These are phyloP conservation scores for Plusia festucae DNA, from an alignment of 2,888 invertebrate genomes.

Conservation along the genomic window DNA sequence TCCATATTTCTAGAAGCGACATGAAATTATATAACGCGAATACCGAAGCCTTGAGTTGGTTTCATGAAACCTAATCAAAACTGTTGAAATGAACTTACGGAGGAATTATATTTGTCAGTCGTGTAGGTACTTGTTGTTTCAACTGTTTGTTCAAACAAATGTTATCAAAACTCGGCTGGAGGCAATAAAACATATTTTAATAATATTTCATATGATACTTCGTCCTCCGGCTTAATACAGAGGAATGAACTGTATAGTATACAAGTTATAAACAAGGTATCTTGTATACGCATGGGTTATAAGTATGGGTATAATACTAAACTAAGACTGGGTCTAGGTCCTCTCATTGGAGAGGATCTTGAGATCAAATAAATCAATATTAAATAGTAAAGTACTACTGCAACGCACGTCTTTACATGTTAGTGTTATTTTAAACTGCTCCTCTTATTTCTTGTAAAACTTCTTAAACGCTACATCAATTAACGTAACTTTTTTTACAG, in stretches of 20 bases:
- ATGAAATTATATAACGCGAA: not conserved
- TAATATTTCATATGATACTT: not conserved
- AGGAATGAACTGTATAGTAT: not conserved
- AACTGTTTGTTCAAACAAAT: slow-evolving; percentile 15
- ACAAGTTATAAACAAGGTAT: not conserved
- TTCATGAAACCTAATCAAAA: not conserved
- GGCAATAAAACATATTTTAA: slow-evolving; percentile 30
- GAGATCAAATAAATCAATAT: not conserved
- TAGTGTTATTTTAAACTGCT: too few species aligned
- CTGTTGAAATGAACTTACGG: not conserved
- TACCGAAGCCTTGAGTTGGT: not conserved
- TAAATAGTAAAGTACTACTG: not conserved
- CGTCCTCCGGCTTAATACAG: not conserved
- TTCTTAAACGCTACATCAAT: too few species aligned
- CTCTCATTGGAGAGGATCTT: too few species aligned
- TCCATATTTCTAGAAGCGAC: not conserved
- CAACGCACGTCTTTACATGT: too few species aligned
- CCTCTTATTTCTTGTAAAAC: too few species aligned
- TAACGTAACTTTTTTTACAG: too few species aligned
- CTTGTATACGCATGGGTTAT: not conserved
- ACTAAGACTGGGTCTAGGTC: not conserved
- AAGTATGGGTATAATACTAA: not conserved
- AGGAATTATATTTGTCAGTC: not conserved
- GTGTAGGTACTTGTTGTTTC: slow-evolving; percentile 10
- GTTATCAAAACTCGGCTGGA: slow-evolving; percentile 17